These are phyloP conservation scores for Aphis craccivora DNA, from an alignment of 1,140 invertebrate species.

Conservation along the genomic window DNA sequence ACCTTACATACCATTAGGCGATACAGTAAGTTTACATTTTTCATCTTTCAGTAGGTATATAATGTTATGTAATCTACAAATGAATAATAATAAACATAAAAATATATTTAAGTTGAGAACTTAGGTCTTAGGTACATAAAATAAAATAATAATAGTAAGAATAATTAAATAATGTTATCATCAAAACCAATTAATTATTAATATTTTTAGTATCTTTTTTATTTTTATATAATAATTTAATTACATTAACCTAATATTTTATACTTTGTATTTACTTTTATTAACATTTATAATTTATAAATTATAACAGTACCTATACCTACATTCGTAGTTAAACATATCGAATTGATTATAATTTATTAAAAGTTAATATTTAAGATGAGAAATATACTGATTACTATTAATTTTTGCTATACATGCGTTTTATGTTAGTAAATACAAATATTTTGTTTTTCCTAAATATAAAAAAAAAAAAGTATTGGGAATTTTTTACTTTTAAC, in stretches of 20 bases:
- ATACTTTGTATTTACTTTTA: neutral
- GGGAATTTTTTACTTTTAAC: too few relatives aligned
- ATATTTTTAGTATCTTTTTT: neutral
- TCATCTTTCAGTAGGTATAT: neutral
- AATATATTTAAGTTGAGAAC: neutral
- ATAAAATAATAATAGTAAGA: neutral
- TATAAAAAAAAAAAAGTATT: too few relatives aligned
- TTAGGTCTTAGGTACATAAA: neutral
- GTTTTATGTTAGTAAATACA: neutral
- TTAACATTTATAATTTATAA: neutral
- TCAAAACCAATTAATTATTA: neutral
- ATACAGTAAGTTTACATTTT: conserved; percentile 48
- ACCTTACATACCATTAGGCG: conserved; percentile 49
- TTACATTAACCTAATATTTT: neutral
- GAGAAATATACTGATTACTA: neutral
- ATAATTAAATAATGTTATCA: neutral
- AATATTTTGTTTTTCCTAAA: too few relatives aligned
- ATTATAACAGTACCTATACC: neutral
- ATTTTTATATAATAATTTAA: neutral
- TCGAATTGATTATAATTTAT: neutral
- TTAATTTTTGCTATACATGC: neutral
- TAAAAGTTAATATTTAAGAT: neutral
- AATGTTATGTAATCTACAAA: neutral
- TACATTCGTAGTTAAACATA: neutral
- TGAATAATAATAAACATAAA: neutral